Evolutionary conservation across 2,113 vertebrate species (phyloP).

Genomic region (Petaurus breviceps): DNA sequence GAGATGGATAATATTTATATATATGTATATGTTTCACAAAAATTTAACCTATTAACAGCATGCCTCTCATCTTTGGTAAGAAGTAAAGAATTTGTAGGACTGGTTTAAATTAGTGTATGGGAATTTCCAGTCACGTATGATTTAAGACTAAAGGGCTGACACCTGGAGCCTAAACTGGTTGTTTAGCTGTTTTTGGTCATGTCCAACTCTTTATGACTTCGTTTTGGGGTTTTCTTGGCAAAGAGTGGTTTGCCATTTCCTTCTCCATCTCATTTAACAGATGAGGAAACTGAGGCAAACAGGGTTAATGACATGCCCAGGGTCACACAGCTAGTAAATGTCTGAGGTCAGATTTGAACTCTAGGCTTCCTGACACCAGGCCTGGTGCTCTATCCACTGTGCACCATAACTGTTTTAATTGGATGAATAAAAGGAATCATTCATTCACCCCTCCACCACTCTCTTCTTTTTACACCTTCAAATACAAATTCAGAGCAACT

Average conservation of each 20-base stretch:
- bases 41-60: slow-evolving; percentile 6
- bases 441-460: background rate
- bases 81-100: slow-evolving; percentile 9
- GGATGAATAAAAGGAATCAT: background rate
- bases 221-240: no score
- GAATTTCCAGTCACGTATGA: background rate
- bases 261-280: no score
- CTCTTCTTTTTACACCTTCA: background rate
- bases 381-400: no score
- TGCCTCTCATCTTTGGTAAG: background rate
- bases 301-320: no score
- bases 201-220: no score
- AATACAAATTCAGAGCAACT: background rate
- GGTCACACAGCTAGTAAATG: no score
- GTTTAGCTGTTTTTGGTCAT: no score
- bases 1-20: background rate
- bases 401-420: background rate
- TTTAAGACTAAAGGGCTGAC: background rate
- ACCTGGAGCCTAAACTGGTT: background rate
- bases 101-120: slow-evolving; percentile 27
- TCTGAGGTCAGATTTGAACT: no score
- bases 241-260: no score
- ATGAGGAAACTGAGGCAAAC: no score
- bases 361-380: no score
- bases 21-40: background rate